Percentiles rank a stretch among this genome's conserved stretches.
phyloP scores from a whole-genome alignment of 2,113 vertebrate genomes.

The Rhadina sibilatrix region DNA sequence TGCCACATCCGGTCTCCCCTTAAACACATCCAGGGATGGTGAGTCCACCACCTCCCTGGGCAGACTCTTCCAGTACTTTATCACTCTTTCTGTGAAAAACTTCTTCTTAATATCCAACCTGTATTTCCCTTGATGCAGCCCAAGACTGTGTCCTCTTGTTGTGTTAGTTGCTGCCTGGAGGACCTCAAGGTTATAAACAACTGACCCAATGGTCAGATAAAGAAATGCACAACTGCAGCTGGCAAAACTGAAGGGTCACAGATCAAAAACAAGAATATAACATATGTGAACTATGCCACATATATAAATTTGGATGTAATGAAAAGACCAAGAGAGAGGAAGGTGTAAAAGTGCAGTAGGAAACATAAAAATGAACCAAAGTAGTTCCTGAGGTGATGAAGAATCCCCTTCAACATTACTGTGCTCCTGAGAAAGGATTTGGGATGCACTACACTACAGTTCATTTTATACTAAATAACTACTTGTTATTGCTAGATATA shows the following conservation, averaged over 20 bases:
- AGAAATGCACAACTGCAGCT: not conserved
- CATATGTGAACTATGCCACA: not conserved
- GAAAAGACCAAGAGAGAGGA: not conserved
- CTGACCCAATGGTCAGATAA: not conserved
- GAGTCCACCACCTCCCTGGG: too few species aligned
- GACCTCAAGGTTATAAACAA: not conserved
- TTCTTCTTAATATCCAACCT: too few species aligned
- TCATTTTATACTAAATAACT: not conserved
- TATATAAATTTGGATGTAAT: not conserved
- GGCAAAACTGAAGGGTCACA: not conserved
- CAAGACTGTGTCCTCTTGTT: too few species aligned
- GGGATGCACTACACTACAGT: rapidly evolving
- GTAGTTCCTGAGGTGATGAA: not conserved
- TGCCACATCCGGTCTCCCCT: too few species aligned
- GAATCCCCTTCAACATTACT: not conserved
- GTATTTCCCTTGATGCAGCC: too few species aligned
- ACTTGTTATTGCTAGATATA: not conserved
- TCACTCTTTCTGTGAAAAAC: too few species aligned
- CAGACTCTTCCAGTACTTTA: too few species aligned
- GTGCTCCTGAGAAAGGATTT: not conserved
- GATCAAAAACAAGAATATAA: not conserved
- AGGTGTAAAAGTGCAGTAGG: not conserved
- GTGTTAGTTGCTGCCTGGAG: too few species aligned
- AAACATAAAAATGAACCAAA: not conserved
- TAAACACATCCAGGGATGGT: too few species aligned